Evolutionary conservation across 2,113 vertebrate species (phyloP).

Genomic region (Paraplagusia blochii): DNA sequence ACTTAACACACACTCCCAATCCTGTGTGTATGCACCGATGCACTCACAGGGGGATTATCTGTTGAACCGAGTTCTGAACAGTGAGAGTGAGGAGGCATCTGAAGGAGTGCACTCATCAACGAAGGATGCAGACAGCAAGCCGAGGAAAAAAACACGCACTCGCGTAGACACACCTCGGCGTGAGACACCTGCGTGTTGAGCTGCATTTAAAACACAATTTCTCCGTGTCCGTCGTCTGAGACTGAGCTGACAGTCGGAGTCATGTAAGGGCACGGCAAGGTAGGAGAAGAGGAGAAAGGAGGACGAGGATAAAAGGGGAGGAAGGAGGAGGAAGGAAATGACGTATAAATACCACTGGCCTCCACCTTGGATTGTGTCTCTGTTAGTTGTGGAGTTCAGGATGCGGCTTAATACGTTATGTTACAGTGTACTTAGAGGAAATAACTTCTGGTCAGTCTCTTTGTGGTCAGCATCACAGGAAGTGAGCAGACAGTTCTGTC

Average conservation of each 20-base stretch:
- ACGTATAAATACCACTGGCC: too few relatives aligned
- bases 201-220: conserved; percentile 59
- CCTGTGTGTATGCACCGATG: conserved; percentile 19
- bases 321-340: neutral
- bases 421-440: too few relatives aligned
- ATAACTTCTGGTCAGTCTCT: too few relatives aligned
- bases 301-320: neutral
- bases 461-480: too few relatives aligned
- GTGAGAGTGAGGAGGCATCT: conserved; percentile 62
- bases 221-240: conserved; percentile 39
- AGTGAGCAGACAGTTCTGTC: too few relatives aligned
- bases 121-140: conserved; percentile 50
- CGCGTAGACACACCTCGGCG: conserved; percentile 22
- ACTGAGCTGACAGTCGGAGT: conserved; percentile 58
- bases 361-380: too few relatives aligned
- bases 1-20: conserved; percentile 17
- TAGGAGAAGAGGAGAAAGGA: conserved; percentile 24
- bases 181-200: conserved; percentile 56
- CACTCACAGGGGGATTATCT: conserved; percentile 59
- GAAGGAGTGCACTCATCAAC: conserved; percentile 57
- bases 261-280: conserved; percentile 18
- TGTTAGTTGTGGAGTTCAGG: too few relatives aligned
- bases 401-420: too few relatives aligned
- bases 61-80: conserved; percentile 59
- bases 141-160: conserved; percentile 21